phyloP scores from a whole-genome alignment of 23 tunicate genomes.

The Styela clava region DNA sequence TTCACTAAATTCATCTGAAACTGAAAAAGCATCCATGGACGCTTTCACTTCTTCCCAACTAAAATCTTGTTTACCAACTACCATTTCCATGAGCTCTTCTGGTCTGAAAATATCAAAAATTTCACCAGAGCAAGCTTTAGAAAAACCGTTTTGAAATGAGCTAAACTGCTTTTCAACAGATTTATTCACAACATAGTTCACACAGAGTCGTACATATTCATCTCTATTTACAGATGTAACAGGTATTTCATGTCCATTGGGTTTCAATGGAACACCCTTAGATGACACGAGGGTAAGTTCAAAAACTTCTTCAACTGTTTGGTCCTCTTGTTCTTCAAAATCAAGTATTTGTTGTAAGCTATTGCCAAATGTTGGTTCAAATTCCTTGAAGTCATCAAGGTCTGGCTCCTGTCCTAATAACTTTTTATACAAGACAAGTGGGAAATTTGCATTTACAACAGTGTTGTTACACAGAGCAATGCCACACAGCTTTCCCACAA shows the following conservation, averaged over 20 bases:
- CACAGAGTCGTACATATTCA: conserved; percentile 59
- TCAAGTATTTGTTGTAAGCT: conserved; percentile 39
- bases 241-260: conserved; percentile 53
- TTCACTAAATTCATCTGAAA: conserved; percentile 50
- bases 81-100: conserved; percentile 70
- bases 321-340: conserved; percentile 15
- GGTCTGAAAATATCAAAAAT: conserved; percentile 49
- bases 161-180: conserved; percentile 58
- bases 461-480: conserved; percentile 86
- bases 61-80: conserved; percentile 77
- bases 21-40: conserved; percentile 49
- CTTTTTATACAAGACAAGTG: conserved; percentile 85
- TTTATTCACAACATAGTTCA: conserved; percentile 63
- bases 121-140: not conserved
- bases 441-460: conserved; percentile 78
- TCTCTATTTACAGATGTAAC: conserved; percentile 63
- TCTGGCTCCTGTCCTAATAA: conserved; percentile 53
- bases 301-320: conserved; percentile 53
- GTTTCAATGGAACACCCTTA: conserved; percentile 43
- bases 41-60: conserved; percentile 74
- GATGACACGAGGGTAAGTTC: conserved; percentile 48
- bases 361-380: conserved; percentile 54
- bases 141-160: conserved; percentile 17
- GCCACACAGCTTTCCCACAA: conserved; percentile 81
- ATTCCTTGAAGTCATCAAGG: conserved; percentile 64